Evolutionary conservation across 2,888 invertebrate genomes (phyloP).

Genomic region (Monochamus alternatus): DNA sequence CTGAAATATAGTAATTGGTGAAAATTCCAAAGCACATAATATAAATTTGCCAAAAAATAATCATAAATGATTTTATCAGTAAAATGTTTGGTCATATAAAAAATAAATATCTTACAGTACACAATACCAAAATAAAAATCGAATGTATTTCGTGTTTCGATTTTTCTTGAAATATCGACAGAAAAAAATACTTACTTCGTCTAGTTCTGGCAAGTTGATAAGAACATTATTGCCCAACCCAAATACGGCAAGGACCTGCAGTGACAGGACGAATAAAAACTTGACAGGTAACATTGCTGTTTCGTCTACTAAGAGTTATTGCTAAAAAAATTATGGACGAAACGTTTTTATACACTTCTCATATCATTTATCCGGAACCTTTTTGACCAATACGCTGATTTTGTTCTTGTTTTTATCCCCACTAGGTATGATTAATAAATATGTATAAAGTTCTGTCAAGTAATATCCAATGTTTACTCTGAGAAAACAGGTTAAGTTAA

Average conservation of each 20-base stretch:
- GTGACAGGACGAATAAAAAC: neutral
- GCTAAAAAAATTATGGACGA: neutral
- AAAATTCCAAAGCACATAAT: too few species aligned
- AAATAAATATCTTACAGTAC: too few species aligned
- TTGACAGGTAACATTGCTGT: slow-evolving; percentile 5
- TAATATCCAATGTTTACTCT: too few species aligned
- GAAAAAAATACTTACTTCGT: neutral
- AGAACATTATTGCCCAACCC: slow-evolving; percentile 7
- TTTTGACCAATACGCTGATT: neutral
- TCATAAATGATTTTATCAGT: too few species aligned
- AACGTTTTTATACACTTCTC: neutral
- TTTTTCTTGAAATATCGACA: too few species aligned
- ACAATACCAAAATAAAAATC: neutral
- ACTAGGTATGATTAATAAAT: neutral
- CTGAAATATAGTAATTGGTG: neutral
- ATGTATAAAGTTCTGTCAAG: too few species aligned
- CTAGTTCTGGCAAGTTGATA: slow-evolving; percentile 5
- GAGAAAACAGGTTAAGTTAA: too few species aligned
- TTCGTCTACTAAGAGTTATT: neutral
- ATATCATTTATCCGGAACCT: neutral
- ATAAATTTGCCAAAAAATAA: too few species aligned
- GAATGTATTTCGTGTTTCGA: too few species aligned
- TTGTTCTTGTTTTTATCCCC: neutral
- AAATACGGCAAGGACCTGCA: slow-evolving; percentile 12
- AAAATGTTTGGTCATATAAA: too few species aligned